Evolutionary conservation across 1,140 invertebrate genomes (phyloP).

Genomic region (Teleopsis dalmanni): DNA sequence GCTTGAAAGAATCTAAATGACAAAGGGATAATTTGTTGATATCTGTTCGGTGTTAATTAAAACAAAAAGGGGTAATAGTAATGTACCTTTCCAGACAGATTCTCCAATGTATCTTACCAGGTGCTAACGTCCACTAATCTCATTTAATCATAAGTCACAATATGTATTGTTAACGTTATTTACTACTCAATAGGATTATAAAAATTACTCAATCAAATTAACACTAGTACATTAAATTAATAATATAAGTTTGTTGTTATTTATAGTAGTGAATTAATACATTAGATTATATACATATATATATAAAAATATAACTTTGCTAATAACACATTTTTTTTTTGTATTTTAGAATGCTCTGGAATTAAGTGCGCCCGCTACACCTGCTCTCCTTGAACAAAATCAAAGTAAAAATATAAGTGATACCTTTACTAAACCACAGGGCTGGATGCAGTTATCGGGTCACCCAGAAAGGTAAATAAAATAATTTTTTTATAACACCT

Average conservation of each 20-base stretch:
- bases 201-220: not conserved
- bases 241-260: not conserved
- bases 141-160: too few species aligned
- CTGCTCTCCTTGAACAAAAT: slow-evolving; percentile 58
- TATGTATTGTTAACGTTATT: not conserved
- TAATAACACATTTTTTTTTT: slow-evolving; percentile 25
- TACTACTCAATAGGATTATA: not conserved
- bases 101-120: too few species aligned
- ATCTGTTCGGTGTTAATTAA: too few species aligned
- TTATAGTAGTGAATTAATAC: not conserved
- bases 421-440: slow-evolving; percentile 47
- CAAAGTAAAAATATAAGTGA: slow-evolving; percentile 36
- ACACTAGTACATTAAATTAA: not conserved
- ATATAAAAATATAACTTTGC: too few species aligned
- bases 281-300: too few species aligned
- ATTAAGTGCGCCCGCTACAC: slow-evolving; percentile 82
- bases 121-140: too few species aligned
- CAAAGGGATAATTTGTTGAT: too few species aligned
- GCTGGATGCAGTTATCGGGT: slow-evolving; percentile 90
- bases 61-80: too few species aligned
- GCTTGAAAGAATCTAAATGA: too few species aligned
- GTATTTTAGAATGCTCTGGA: slow-evolving; percentile 85
- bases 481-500: too few species aligned
- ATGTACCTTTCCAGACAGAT: too few species aligned
- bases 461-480: slow-evolving; percentile 61